Evolutionary conservation across 2,113 vertebrate genomes (phyloP).

Genomic region (Pipa parva): DNA sequence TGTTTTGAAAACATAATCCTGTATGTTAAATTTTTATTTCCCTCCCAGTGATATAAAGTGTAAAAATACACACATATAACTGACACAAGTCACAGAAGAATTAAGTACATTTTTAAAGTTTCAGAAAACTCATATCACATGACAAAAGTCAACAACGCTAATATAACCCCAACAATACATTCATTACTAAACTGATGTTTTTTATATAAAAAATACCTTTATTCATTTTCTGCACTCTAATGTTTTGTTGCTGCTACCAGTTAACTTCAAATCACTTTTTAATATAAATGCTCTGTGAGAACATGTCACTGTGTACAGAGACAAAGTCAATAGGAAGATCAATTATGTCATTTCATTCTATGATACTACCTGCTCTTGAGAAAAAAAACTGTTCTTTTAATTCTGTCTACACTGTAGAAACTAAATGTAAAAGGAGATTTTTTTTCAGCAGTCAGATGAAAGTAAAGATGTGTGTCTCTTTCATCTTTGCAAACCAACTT

Average conservation of each 20-base stretch:
- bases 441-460: conserved; percentile 10
- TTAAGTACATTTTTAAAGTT: too few species aligned
- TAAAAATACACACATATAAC: too few species aligned
- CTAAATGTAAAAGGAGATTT: neutral
- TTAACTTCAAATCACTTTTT: neutral
- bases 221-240: neutral
- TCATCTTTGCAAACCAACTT: conserved; percentile 24
- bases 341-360: neutral
- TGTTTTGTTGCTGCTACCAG: neutral
- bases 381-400: neutral
- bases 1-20: too few species aligned
- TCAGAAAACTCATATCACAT: too few species aligned
- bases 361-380: too few species aligned
- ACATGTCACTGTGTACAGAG: conserved; percentile 8
- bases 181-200: neutral
- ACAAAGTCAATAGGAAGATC: neutral
- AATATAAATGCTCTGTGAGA: neutral
- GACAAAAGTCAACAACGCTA: too few species aligned
- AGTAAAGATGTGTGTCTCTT: conserved; percentile 9
- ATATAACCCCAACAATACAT: neutral
- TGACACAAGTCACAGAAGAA: too few species aligned
- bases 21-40: too few species aligned
- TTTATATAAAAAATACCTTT: neutral
- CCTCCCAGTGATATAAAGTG: too few species aligned
- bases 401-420: neutral